These are phyloP conservation scores for Ariolimax columbianus DNA, from an alignment of 2,888 invertebrate genomes.

Conservation along the genomic window DNA sequence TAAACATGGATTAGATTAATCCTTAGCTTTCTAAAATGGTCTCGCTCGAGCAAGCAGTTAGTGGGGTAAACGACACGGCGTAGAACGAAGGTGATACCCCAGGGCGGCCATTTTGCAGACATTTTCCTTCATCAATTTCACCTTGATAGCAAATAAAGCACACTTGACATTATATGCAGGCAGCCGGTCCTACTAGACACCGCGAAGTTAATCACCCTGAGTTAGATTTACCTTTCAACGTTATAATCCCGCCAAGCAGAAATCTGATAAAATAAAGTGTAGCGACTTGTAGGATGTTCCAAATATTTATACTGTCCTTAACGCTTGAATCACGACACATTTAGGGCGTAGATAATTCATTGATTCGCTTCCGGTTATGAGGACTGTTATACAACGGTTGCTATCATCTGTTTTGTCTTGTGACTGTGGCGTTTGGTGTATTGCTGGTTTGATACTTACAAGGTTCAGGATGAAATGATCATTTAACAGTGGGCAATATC, in stretches of 20 bases:
- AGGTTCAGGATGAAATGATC: too few relatives aligned
- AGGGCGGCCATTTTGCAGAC: neutral
- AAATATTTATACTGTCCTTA: neutral
- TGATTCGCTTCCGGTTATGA: too few relatives aligned
- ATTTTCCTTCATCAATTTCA: constrained; percentile 12
- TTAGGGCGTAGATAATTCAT: too few relatives aligned
- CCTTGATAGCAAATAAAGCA: neutral
- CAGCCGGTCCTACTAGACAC: neutral
- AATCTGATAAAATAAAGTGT: neutral
- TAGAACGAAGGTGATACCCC: neutral
- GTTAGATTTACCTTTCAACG: neutral
- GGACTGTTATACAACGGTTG: too few relatives aligned
- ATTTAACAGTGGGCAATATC: too few relatives aligned
- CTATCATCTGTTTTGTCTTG: too few relatives aligned
- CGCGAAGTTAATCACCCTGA: neutral
- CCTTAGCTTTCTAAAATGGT: constrained; percentile 41
- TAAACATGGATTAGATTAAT: constrained; percentile 48
- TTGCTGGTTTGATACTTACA: too few relatives aligned
- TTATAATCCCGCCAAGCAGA: neutral
- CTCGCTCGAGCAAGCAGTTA: constrained; percentile 5
- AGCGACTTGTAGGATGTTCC: neutral
- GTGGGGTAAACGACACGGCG: neutral
- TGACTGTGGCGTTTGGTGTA: too few relatives aligned
- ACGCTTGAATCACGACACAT: too few relatives aligned
- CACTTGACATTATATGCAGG: neutral